Evolutionary conservation across 2,888 invertebrate genomes (phyloP).

Genomic region (Cosmorhoe ocellata): DNA sequence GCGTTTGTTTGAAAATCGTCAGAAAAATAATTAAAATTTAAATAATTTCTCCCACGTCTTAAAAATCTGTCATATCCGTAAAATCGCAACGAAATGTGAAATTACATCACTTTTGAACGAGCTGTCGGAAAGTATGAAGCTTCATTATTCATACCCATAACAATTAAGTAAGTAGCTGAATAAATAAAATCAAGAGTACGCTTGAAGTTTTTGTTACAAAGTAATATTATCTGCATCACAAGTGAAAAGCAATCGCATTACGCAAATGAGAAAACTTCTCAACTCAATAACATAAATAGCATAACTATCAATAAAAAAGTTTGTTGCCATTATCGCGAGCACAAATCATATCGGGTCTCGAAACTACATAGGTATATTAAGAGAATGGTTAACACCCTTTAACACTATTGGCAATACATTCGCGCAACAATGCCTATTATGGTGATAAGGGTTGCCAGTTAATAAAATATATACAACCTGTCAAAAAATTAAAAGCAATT

Average conservation of each 20-base stretch:
- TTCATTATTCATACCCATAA: neutral
- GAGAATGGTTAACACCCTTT: constrained; percentile 39
- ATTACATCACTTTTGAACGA: constrained; percentile 2
- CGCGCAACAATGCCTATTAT: constrained; percentile 26
- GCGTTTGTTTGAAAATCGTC: no score
- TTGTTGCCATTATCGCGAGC: constrained; percentile 10
- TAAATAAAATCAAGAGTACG: constrained; percentile 2
- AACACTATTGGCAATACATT: constrained; percentile 40
- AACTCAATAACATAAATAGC: constrained; percentile 12
- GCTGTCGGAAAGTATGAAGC: constrained; percentile 2
- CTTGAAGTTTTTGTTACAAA: neutral
- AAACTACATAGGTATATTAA: constrained; percentile 13
- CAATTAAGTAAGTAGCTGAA: neutral
- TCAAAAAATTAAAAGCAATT: neutral
- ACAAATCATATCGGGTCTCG: constrained; percentile 16
- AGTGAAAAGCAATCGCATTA: constrained; percentile 1
- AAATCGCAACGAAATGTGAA: constrained; percentile 1
- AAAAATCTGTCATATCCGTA: neutral
- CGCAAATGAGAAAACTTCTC: constrained; percentile 18
- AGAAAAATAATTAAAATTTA: neutral
- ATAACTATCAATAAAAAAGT: constrained; percentile 17
- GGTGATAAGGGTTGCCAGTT: constrained; percentile 18
- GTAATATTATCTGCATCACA: neutral
- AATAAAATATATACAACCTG: neutral
- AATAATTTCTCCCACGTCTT: neutral